Conservation (phyloP, 2,888 invertebrate genomes). For the Drosophila flavopinicola region DNA sequence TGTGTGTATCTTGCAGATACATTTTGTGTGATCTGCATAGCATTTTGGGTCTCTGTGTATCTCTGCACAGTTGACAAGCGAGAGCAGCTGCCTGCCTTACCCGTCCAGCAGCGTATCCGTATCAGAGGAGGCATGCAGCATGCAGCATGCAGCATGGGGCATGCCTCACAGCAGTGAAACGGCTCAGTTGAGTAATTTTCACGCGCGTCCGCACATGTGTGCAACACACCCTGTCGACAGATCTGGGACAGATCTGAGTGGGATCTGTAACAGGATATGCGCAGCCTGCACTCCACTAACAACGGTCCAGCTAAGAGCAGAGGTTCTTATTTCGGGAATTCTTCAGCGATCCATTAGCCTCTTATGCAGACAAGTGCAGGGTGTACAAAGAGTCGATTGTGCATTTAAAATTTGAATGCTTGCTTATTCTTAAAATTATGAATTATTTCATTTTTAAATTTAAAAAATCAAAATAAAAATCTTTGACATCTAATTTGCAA, state of each 20-base stretch:
- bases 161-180: too few species aligned
- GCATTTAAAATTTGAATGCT: too few species aligned
- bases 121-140: constrained; percentile 32
- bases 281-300: constrained; percentile 1
- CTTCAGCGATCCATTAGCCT: not conserved
- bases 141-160: too few species aligned
- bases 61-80: constrained; percentile 34
- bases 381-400: too few species aligned
- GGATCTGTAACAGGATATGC: constrained; percentile 32
- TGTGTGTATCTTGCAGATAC: constrained; percentile 59
- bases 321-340: not conserved
- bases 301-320: constrained; percentile 2
- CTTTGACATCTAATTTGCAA: too few species aligned
- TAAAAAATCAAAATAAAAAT: too few species aligned
- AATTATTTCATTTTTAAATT: too few species aligned
- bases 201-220: constrained; percentile 65
- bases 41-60: constrained; percentile 12
- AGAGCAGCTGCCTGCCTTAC: constrained; percentile 37
- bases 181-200: constrained; percentile 51
- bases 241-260: constrained; percentile 18
- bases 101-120: constrained; percentile 19
- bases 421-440: too few species aligned
- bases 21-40: constrained; percentile 46
- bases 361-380: not conserved
- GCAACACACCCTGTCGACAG: constrained; percentile 62